Evolutionary conservation across 1,140 invertebrate species (phyloP).

Genomic region (Agrilus planipennis): DNA sequence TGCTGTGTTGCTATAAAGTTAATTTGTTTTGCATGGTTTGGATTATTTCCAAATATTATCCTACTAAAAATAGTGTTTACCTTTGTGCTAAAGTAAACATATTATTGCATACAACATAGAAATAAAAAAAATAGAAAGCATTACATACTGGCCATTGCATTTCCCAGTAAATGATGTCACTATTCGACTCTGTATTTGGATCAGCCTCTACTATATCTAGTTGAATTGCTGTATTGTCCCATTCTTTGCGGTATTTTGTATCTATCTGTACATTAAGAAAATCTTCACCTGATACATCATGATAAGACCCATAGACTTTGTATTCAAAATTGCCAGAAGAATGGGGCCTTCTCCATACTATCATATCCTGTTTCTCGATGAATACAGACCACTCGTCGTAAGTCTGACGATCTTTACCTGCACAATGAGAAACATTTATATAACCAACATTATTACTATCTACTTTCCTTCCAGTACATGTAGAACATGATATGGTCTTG

Average conservation of each 20-base stretch:
- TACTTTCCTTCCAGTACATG: no score
- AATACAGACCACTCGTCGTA: conserved; percentile 62
- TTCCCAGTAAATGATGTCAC: conserved; percentile 78
- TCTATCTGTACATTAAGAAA: conserved; percentile 75
- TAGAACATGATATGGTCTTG: conserved; percentile 37
- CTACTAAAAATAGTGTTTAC: no score
- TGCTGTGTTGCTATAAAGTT: no score
- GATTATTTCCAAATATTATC: no score
- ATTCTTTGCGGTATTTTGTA: conserved; percentile 60
- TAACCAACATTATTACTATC: not conserved
- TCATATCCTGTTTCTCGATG: conserved; percentile 63
- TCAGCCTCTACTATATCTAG: conserved; percentile 57
- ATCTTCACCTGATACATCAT: conserved; percentile 64
- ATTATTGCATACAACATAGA: no score
- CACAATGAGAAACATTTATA: conserved; percentile 34
- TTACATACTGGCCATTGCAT: conserved; percentile 68
- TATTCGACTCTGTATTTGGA: conserved; percentile 38
- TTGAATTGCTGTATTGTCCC: conserved; percentile 67
- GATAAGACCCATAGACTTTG: conserved; percentile 75
- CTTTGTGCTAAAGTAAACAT: no score
- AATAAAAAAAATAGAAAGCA: no score
- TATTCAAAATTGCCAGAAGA: conserved; percentile 60
- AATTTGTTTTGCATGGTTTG: no score
- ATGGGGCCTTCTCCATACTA: conserved; percentile 69
- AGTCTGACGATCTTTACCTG: conserved; percentile 33